A percentile compares a stretch with the other conserved stretches of the same genome.
phyloP scores from a whole-genome alignment of 2,113 vertebrate genomes.

The Mixornis gularis region DNA sequence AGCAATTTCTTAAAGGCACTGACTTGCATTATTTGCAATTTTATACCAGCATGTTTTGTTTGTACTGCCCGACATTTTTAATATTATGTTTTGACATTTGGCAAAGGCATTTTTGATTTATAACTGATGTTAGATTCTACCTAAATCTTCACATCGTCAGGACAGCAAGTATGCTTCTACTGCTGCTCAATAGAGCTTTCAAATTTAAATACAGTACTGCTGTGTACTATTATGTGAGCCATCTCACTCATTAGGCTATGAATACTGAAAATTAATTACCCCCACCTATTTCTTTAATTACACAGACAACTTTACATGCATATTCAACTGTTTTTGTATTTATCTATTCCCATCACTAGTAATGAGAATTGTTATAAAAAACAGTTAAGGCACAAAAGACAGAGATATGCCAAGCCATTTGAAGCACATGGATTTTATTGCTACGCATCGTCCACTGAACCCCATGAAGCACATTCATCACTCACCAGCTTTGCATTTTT shows the following conservation, averaged over 20 bases:
- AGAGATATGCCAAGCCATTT: conserved; percentile 32
- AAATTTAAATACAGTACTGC: background rate
- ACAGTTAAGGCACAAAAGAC: conserved; percentile 43
- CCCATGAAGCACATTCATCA: conserved; percentile 76
- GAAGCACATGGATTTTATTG: conserved; percentile 64
- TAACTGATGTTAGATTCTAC: background rate
- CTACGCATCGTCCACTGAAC: conserved; percentile 71
- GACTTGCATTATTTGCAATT: background rate
- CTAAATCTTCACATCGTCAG: background rate
- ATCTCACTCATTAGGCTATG: background rate
- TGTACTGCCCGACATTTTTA: background rate
- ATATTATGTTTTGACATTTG: background rate
- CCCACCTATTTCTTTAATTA: conserved; percentile 20
- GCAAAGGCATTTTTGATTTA: background rate
- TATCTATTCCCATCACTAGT: conserved; percentile 17
- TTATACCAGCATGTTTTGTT: background rate
- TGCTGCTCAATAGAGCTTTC: background rate
- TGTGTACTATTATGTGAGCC: background rate
- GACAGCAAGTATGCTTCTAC: background rate
- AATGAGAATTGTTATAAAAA: conserved; percentile 15
- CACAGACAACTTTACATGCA: background rate
- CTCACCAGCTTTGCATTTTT: conserved; percentile 75
- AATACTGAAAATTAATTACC: background rate
- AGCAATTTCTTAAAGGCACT: conserved; percentile 39
- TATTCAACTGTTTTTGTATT: conserved; percentile 20